Conservation (phyloP, 2,888 invertebrate genomes). For the Pristionchus arcanus region DNA sequence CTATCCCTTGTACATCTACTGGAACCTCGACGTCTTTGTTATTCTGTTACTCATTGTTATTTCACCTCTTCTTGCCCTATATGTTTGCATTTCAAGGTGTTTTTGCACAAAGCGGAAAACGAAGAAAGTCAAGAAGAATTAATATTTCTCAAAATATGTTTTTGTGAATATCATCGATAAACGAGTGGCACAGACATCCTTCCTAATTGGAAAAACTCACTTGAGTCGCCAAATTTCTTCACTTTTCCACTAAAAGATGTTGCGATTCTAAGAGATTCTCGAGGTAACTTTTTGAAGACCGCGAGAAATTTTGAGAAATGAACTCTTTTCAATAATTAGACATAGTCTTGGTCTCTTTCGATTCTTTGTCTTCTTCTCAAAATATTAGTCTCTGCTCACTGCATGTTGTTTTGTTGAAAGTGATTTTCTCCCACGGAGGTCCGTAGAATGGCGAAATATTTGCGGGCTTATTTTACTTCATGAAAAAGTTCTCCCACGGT, state of each 20-base stretch:
- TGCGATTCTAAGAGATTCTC: slow-evolving; percentile 3
- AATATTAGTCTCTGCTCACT: neutral
- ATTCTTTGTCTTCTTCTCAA: neutral
- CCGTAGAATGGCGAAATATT: neutral
- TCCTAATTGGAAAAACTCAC: slow-evolving; percentile 3
- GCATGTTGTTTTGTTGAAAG: neutral
- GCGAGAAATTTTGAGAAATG: neutral
- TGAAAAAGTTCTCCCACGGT: neutral
- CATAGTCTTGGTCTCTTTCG: neutral
- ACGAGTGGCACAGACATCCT: neutral
- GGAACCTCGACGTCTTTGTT: neutral
- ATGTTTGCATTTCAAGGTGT: neutral
- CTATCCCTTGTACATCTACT: slow-evolving; percentile 46
- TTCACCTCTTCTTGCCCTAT: neutral
- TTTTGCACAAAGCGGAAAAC: neutral
- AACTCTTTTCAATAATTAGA: neutral
- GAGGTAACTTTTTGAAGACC: neutral
- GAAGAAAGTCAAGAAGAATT: slow-evolving; percentile 4
- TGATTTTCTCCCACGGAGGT: neutral
- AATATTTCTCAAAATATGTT: neutral
- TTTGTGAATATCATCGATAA: neutral
- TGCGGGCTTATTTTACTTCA: neutral
- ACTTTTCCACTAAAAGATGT: neutral
- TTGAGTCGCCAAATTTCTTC: neutral
- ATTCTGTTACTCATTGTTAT: neutral